Evolutionary conservation across 2,888 invertebrate genomes (phyloP).

Genomic region (Agriopis aurantiaria): DNA sequence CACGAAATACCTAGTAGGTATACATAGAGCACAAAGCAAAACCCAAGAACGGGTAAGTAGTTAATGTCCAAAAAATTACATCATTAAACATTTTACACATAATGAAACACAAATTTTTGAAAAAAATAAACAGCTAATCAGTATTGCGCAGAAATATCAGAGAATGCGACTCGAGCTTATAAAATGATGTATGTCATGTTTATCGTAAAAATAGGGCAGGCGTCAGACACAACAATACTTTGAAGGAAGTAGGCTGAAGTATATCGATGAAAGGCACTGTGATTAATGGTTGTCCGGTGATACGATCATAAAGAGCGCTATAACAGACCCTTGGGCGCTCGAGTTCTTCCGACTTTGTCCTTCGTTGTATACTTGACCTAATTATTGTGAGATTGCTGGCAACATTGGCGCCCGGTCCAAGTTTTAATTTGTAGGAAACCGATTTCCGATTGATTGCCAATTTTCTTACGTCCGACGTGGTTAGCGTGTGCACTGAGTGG

Average conservation of each 20-base stretch:
- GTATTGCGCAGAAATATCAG: conserved; percentile 45
- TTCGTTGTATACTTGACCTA: conserved; percentile 79
- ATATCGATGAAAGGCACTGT: conserved; percentile 62
- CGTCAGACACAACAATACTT: conserved; percentile 56
- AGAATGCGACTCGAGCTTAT: conserved; percentile 15
- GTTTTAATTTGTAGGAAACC: conserved; percentile 66
- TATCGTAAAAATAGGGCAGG: conserved; percentile 58
- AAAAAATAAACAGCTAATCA: conserved; percentile 38
- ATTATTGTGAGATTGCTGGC: conserved; percentile 67
- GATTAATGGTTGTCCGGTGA: conserved; percentile 73
- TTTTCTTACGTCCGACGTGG: conserved; percentile 52
- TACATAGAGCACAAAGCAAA: too few species aligned
- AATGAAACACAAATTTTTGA: neutral
- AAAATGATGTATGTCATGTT: conserved; percentile 64
- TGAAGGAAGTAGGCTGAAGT: conserved; percentile 60
- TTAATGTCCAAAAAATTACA: too few species aligned
- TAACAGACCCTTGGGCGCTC: conserved; percentile 60
- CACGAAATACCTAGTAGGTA: too few species aligned
- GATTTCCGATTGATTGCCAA: conserved; percentile 64
- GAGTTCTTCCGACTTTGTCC: conserved; percentile 61
- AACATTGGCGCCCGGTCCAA: conserved; percentile 57
- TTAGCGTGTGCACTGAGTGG: conserved; percentile 45
- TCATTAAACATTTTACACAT: too few species aligned
- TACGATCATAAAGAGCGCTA: conserved; percentile 70
- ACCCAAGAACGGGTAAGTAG: too few species aligned